Evolutionary conservation across 2,797 vertebrate genomes (phyloP), one percentile per base, ranked within the genome.

Genomic region (Tinamus major): DNA sequence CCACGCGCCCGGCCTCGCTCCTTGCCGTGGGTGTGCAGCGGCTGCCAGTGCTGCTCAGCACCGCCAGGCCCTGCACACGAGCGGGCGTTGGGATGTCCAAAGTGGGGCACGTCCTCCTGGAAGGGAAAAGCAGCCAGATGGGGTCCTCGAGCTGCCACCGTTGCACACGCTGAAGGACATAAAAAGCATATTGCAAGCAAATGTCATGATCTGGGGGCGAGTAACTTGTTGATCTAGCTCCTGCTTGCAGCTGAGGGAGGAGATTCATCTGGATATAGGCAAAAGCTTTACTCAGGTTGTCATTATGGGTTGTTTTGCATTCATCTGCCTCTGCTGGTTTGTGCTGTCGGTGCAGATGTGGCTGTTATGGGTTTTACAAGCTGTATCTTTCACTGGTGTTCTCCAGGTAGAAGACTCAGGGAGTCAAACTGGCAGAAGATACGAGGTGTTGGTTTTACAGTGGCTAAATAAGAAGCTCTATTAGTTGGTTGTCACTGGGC

Each of bases 301-400:
- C 76, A 10, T 53, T 0, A 0, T 37, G 39, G 23, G 27, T 17
- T 39, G 5, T 13, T 62, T 19, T 49, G 13, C 49, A 20, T 69
- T 86, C 41, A 35, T 23, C 21, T 89, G 10, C 42, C 26, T 76
- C 31, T 81, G 0, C 21, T 65, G 69, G 17, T 72, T 76, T 4
- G 2, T 89, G n/a, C 24, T 61, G 1, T 68, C 31, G 35, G 15
- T 70, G 35, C 14, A 17, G 26, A 63, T 63, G 24, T 59, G 80
- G 56, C 61, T 67, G 35, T 72, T 81, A 79, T 39, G 27, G 19
- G 26, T 79, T 79, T 83, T 80, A 24, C 31, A 55, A n/a, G 29
- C 18, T 65, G 17, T 42, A 71, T 6, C 35, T 85, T 83, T 70
- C 64, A 29, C 35, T 2, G 0, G 2, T 81, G 24, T 29, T n/a